Conservation (phyloP, 1,140 invertebrate genomes). For the Physella acuta region DNA sequence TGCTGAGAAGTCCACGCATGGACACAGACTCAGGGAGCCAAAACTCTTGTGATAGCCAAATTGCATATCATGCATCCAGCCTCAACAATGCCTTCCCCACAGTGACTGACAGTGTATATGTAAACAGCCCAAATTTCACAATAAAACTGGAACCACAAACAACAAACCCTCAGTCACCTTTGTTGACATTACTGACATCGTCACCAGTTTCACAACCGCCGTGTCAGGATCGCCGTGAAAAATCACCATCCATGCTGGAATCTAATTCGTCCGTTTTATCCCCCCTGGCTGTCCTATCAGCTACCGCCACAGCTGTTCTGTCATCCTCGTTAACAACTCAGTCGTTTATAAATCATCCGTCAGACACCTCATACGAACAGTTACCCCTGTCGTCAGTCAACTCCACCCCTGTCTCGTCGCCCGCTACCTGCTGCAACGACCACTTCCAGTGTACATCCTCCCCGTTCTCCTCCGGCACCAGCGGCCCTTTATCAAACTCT, state of each 20-base stretch:
- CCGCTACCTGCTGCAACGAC: background rate
- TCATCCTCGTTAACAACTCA: background rate
- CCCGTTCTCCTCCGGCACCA: background rate
- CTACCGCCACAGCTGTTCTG: background rate
- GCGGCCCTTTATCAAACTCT: background rate
- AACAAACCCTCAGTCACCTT: background rate
- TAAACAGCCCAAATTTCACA: background rate
- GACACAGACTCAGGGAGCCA: background rate
- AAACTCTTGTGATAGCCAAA: background rate
- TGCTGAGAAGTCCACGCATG: background rate
- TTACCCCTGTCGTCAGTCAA: background rate
- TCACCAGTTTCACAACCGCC: background rate
- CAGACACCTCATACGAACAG: too few relatives aligned
- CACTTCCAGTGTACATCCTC: background rate
- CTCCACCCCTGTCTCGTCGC: background rate
- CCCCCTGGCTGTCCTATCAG: background rate
- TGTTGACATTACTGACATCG: too few relatives aligned
- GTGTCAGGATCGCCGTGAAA: too few relatives aligned
- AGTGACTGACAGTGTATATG: background rate
- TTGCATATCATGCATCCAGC: background rate
- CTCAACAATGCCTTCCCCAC: background rate
- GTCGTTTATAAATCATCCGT: background rate
- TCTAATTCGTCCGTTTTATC: background rate
- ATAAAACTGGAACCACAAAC: too few relatives aligned
- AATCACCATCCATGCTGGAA: background rate